Conservation (phyloP, 2,888 invertebrate species). For the Strigamia transsilvanica region DNA sequence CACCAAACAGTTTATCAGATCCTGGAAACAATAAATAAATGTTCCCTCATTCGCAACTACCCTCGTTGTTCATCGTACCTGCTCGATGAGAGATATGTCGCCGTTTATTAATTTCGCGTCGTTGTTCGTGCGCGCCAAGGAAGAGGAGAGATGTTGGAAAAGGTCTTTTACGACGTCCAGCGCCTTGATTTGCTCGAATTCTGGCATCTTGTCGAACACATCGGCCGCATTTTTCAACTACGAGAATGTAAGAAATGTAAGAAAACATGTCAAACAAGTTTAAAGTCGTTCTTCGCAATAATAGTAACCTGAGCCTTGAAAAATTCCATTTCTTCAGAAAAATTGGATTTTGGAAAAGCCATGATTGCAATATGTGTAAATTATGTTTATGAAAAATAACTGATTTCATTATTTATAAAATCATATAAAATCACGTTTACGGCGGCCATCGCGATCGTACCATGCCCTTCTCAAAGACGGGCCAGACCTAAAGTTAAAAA, state of each 20-base stretch:
- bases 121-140: background rate
- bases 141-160: background rate
- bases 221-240: slow-evolving; percentile 15
- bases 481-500: background rate
- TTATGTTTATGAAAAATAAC: background rate
- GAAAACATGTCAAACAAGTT: background rate
- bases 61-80: background rate
- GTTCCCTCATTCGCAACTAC: background rate
- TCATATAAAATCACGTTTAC: background rate
- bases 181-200: background rate
- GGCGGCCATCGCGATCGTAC: background rate
- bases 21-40: background rate
- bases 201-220: slow-evolving; percentile 12
- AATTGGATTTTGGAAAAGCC: background rate
- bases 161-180: background rate
- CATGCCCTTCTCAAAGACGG: background rate
- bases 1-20: slow-evolving; percentile 2
- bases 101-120: background rate
- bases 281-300: background rate
- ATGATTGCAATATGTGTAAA: background rate
- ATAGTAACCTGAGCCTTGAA: background rate
- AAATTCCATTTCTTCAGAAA: slow-evolving; percentile 20
- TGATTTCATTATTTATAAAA: background rate
- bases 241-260: background rate
- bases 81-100: slow-evolving; percentile 14